phyloP scores from a whole-genome alignment of 2,797 vertebrate genomes.

The Sebastes hubbsi region DNA sequence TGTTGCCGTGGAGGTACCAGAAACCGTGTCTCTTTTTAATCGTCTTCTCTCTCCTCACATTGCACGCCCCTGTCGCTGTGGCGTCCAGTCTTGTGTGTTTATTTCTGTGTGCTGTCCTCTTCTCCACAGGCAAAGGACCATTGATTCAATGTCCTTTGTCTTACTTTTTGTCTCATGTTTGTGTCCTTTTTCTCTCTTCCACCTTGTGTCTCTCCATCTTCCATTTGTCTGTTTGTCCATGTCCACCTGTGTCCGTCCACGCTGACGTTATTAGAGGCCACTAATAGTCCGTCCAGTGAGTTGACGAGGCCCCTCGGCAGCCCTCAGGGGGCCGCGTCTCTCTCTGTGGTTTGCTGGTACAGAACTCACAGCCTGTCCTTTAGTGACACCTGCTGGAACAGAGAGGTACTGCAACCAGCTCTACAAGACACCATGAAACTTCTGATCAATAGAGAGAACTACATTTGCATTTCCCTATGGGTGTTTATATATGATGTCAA shows the following conservation, averaged over 20 bases:
- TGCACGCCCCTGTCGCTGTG: background rate
- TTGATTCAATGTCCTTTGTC: constrained; percentile 25
- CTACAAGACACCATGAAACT: background rate
- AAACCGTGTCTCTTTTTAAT: background rate
- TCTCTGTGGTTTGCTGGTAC: constrained; percentile 79
- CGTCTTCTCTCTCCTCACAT: background rate
- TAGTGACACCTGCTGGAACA: constrained; percentile 78
- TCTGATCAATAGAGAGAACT: background rate
- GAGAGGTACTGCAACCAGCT: constrained; percentile 72
- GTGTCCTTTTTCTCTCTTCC: background rate
- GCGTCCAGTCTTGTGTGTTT: background rate
- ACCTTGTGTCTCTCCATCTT: background rate
- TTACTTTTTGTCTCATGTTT: constrained; percentile 16
- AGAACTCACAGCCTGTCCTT: constrained; percentile 77
- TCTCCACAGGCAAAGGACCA: constrained; percentile 5
- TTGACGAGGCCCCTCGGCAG: constrained; percentile 67
- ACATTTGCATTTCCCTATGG: no score
- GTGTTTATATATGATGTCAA: no score
- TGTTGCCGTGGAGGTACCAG: constrained; percentile 91
- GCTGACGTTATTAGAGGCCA: constrained; percentile 72
- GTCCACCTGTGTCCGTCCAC: constrained; percentile 15
- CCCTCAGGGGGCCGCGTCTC: constrained; percentile 43
- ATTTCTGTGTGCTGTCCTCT: background rate
- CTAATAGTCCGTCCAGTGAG: constrained; percentile 76
- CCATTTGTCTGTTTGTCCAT: constrained; percentile 3